Conservation (phyloP, 2,888 invertebrate species). For the Amphipyra berbera region DNA sequence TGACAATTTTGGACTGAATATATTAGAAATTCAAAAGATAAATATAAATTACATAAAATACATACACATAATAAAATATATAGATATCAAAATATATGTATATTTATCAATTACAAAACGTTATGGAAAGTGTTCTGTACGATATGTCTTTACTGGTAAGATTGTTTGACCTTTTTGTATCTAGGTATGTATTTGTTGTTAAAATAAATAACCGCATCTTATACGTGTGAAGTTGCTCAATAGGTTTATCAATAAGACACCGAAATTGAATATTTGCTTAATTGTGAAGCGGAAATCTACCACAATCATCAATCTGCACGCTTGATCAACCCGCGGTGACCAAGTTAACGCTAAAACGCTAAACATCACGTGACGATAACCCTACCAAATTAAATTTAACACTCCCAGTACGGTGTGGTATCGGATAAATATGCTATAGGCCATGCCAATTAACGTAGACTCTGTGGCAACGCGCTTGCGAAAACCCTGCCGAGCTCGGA, state of each 20-base stretch:
- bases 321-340: slow-evolving; percentile 60
- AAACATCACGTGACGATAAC: slow-evolving; percentile 65
- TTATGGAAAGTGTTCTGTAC: not conserved
- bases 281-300: slow-evolving; percentile 67
- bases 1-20: too few relatives aligned
- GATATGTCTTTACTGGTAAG: slow-evolving; percentile 9
- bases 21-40: too few relatives aligned
- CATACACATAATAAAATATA: too few relatives aligned
- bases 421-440: slow-evolving; percentile 64
- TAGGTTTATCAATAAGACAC: slow-evolving; percentile 39
- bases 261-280: slow-evolving; percentile 56
- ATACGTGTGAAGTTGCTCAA: slow-evolving; percentile 26
- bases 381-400: slow-evolving; percentile 66
- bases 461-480: slow-evolving; percentile 81
- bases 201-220: slow-evolving; percentile 7
- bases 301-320: slow-evolving; percentile 68
- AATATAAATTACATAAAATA: too few relatives aligned
- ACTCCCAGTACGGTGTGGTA: slow-evolving; percentile 47
- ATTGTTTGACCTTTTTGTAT: too few relatives aligned
- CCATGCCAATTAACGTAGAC: slow-evolving; percentile 71
- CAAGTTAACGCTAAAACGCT: slow-evolving; percentile 49
- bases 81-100: too few relatives aligned
- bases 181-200: not conserved
- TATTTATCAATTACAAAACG: too few relatives aligned
- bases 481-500: slow-evolving; percentile 75